phyloP scores from a whole-genome alignment of 2,888 invertebrate species.

The Lasioglossum oenotherae region DNA sequence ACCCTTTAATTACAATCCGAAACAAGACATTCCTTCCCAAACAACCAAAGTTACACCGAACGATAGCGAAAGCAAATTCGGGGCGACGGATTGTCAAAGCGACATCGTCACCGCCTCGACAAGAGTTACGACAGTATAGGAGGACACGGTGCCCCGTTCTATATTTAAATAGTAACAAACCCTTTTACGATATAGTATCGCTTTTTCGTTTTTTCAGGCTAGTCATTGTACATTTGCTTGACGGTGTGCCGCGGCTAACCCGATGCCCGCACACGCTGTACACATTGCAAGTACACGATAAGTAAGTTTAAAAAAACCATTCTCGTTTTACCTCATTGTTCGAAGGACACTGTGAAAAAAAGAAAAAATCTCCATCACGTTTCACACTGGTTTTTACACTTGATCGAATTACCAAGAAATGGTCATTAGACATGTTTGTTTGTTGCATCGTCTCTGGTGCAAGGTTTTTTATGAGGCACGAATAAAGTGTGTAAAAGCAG shows the following conservation, averaged over 20 bases:
- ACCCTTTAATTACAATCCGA: slow-evolving; percentile 85
- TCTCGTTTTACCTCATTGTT: slow-evolving; percentile 42
- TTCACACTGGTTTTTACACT: slow-evolving; percentile 38
- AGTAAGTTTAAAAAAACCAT: slow-evolving; percentile 40
- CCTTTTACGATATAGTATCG: slow-evolving; percentile 60
- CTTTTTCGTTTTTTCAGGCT: slow-evolving; percentile 69
- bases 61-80: slow-evolving; percentile 67
- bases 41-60: slow-evolving; percentile 56
- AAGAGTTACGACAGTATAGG: slow-evolving; percentile 80
- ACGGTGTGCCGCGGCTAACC: slow-evolving; percentile 4
- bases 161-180: slow-evolving; percentile 12
- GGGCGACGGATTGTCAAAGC: slow-evolving; percentile 74
- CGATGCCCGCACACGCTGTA: slow-evolving; percentile 11
- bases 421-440: slow-evolving; percentile 24
- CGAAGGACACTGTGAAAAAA: slow-evolving; percentile 13
- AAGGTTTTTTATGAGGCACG: slow-evolving; percentile 41
- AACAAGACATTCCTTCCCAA: slow-evolving; percentile 69
- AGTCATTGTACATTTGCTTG: slow-evolving; percentile 73
- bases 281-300: slow-evolving; percentile 33
- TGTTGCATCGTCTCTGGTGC: slow-evolving; percentile 36
- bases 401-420: slow-evolving; percentile 9
- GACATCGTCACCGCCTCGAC: slow-evolving; percentile 78
- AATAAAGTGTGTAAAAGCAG: slow-evolving; percentile 54
- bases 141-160: slow-evolving; percentile 14
- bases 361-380: slow-evolving; percentile 21